Base-by-base conservation (phyloP, 2,888 invertebrate genomes). In the Cabera pusaria region DNA sequence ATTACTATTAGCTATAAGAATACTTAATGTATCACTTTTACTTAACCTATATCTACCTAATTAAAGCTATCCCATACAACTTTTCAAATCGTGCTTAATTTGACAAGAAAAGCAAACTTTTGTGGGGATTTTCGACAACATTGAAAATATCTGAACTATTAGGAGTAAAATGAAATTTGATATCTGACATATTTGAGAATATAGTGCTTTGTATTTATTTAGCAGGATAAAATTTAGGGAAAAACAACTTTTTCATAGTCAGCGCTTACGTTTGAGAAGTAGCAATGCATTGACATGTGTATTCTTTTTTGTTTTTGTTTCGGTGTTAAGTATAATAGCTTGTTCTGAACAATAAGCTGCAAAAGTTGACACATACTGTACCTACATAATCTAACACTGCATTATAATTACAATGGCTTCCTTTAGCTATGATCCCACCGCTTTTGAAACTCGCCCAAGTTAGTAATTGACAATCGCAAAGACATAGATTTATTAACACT, bases 61-160 rank as follows among this genome's bases (percentile, higher is more conserved):
- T 88, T 88, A 88, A 88, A 88, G 87, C 88, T 88, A 86, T 87
- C 86, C 87, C 88, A 86, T 86, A 83, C 78, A 83, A 85, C 77
- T 77, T 84, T 60, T 80, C 66, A 70, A 70, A 70, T 80, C 65
- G 84, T 86, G 85, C 82, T 76, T 64, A 67, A 60, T 72, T 72
- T 57, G 66, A 72, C 50, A 50, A 68, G 59, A 72, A n/a, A 79
- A 78, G 77, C 77, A 58, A 65, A 25, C 64, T 67, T 57, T 59
- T 44, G 72, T 74, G 73, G 68, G 61, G 36, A 40, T 45, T 49
- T 21, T 33, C 19, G 26, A 38, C 38, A 31, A 32, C 20, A 26
- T 23, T 21, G 6, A 16, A 14, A 26, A 26, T 14, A n/a, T n/a
- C n/a, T n/a, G n/a, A n/a, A n/a, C n/a, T n/a, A n/a, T n/a, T n/a